Evolutionary conservation across 2,888 invertebrate species (phyloP), one percentile per base, ranked within the genome.

Genomic region (Spodoptera picta): DNA sequence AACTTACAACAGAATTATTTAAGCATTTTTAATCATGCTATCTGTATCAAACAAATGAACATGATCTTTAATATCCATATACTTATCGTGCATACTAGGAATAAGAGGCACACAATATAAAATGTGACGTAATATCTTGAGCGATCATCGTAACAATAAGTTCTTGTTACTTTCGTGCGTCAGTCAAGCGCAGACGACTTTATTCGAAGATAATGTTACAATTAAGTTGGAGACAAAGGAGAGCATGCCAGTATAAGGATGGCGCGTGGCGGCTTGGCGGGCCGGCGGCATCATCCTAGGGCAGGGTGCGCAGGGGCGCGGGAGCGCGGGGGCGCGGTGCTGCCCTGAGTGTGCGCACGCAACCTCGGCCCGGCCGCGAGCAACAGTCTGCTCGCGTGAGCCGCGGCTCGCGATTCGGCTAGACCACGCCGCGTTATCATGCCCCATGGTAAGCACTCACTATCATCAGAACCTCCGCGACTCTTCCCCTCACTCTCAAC

Each of bases 311-410:
- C 19, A 4, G 45, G 27, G n/a, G 79, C 80, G 82, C 80, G 64
- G 59, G 75, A 61, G 79, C 65, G 80, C 77, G 75, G 80, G 79
- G 73, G 72, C 77, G 81, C 81, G 81, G 66, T 69, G 61, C 75
- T 77, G 82, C 79, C 73, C 60, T 54, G 57, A 55, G 50, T 55
- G 64, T 91, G 93, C 93, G 93, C 92, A 84, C 91, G 90, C 92
- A 90, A 63, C 79, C 84, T 74, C 82, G 82, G 82, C 90, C 91
- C 88, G 91, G 91, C 88, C 88, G 84, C 79, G 85, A 92, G 93
- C 93, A 94, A 94, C 93, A 94, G 93, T 94, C 92, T 93, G 93
- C 89, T 90, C 90, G 90, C 89, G 93, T 90, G 90, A 87, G 90
- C 92, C 91, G 86, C 73, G 85, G 87, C 84, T 84, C 85, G 87